phyloP scores from a whole-genome alignment of 2,113 vertebrate genomes.

The Tragelaphus strepsiceros region DNA sequence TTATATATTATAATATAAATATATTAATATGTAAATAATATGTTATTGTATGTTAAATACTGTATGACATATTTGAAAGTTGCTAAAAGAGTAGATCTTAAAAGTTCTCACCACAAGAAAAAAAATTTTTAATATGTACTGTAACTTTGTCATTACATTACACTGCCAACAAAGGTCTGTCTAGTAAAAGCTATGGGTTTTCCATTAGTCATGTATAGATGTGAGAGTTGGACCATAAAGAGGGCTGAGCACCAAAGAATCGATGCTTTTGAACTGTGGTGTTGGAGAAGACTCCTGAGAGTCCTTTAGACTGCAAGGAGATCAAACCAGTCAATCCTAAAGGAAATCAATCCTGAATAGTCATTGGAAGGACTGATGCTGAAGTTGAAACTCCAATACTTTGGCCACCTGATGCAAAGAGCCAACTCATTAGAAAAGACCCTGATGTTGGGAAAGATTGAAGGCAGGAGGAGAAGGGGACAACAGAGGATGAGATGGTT shows the following conservation, averaged over 20 bases:
- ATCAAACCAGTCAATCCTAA: not conserved
- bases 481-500: not conserved
- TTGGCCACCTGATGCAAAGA: not conserved
- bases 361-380: not conserved
- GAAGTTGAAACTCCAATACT: not conserved
- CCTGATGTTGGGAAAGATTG: not conserved
- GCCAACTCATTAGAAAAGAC: not conserved
- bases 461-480: not conserved
- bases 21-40: too few species aligned
- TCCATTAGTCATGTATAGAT: not conserved
- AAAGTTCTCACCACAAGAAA: not conserved
- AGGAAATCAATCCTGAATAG: not conserved
- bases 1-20: too few species aligned
- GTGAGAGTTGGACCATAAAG: not conserved
- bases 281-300: not conserved
- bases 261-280: not conserved
- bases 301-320: not conserved
- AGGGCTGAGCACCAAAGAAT: not conserved
- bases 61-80: not conserved
- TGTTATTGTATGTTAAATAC: not conserved
- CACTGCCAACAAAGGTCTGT: not conserved
- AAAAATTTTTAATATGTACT: not conserved
- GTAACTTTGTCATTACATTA: not conserved
- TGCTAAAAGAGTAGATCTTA: not conserved
- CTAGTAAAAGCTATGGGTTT: not conserved